Evolutionary conservation across 1,140 invertebrate species (phyloP).

Genomic region (Tenebrio molitor): DNA sequence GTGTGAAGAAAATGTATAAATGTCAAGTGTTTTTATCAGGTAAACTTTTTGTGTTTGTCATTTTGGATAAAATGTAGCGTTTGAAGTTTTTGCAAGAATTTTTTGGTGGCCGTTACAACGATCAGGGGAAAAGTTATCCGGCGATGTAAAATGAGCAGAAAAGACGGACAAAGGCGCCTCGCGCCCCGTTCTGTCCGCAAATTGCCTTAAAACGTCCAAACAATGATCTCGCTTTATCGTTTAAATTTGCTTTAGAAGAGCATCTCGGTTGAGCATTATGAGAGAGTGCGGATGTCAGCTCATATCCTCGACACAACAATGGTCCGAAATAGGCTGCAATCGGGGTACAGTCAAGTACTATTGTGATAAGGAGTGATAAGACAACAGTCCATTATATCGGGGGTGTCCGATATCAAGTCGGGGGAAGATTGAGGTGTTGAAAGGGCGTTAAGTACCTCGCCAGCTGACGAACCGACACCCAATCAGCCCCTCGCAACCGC

Average conservation of each 20-base stretch:
- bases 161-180: no score
- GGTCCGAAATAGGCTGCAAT: conserved; percentile 44
- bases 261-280: background rate
- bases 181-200: no score
- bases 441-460: conserved; percentile 45
- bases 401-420: conserved; percentile 42
- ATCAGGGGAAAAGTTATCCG: no score
- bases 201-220: conserved; percentile 16
- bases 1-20: no score
- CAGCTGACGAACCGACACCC: conserved; percentile 35
- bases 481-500: background rate
- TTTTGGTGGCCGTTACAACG: no score
- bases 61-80: no score
- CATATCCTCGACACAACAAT: conserved; percentile 42
- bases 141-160: no score
- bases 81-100: no score
- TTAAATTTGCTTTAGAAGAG: conserved; percentile 26
- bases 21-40: no score
- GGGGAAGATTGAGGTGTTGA: conserved; percentile 43
- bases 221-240: conserved; percentile 24
- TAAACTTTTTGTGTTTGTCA: no score
- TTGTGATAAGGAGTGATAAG: conserved; percentile 54
- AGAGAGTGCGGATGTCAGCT: conserved; percentile 41
- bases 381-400: conserved; percentile 52
- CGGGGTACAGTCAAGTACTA: conserved; percentile 49